Base-by-base conservation (phyloP, 1,140 invertebrate species). In the Drosophila elegans region DNA sequence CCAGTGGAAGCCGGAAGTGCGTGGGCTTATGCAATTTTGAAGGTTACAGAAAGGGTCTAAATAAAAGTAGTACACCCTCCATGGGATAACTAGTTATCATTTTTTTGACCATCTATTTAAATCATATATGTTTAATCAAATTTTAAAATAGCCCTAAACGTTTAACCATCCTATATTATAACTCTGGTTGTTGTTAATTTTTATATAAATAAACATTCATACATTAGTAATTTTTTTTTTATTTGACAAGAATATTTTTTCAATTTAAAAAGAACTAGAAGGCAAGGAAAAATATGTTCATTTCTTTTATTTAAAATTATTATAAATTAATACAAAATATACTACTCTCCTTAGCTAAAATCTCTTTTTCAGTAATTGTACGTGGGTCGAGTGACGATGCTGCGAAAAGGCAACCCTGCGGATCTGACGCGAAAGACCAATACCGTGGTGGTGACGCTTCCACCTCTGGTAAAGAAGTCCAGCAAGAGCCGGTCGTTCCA, bases 401-500 rank as follows among this genome's bases (percentile, higher is more conserved):
- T 46, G 21, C 21, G 55, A 2, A 77, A 77, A 4, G 63, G 49
- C 9, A 39, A 41, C 21, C 12, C 36, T 45, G 42, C 49, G 1
- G 80, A 88, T 3, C 6, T 48, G 12, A 12, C 54, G 21, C 80
- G 75, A n/a, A 77, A 56, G 13, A 1, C 51, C 9, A 66, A 57
- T 27, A 60, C 64, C 11, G 36, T 68, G 12, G 51, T 80, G n/a
- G 57, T 77, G 3, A 5, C 63, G 3, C 13, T 80, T 25, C 83
- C 83, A 3, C 63, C 80, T 0, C 25, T 80, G 10, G 60, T 80
- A 0, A 90, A 86, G 42, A 90, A 86, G 38, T 72, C 78, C 0
- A 90, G 78, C 69, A 91, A 80, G n/a, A 89, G 91, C 48, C 80
- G 86, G 25, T 91, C 85, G 2, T 92, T 92, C 46, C 89, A 92